phyloP scores from a whole-genome alignment of 2,888 invertebrate species.

The Lysandra bellargus region DNA sequence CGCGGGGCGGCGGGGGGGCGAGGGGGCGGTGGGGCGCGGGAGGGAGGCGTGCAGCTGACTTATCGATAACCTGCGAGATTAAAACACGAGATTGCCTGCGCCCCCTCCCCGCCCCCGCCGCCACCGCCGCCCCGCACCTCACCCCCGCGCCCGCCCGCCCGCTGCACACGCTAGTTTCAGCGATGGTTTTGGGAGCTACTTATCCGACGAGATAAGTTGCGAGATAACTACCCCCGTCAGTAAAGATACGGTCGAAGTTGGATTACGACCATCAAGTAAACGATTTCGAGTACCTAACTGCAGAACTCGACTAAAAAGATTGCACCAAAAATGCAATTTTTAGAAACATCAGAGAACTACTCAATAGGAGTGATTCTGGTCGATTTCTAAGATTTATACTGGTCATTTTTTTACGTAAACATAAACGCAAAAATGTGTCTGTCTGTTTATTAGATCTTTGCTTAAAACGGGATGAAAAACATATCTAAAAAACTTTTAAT shows the following conservation, averaged over 20 bases:
- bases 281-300: not conserved
- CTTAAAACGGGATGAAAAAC: no score
- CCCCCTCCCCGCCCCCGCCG: not conserved
- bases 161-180: not conserved
- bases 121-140: not conserved
- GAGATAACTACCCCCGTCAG: not conserved
- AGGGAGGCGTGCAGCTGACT: slow-evolving; percentile 19
- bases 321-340: not conserved
- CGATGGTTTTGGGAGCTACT: not conserved
- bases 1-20: not conserved
- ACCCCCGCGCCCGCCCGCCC: not conserved
- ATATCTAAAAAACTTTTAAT: no score
- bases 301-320: not conserved
- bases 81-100: slow-evolving; percentile 27
- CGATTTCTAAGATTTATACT: no score
- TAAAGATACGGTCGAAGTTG: not conserved
- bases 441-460: no score
- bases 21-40: not conserved
- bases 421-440: no score
- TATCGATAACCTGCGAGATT: slow-evolving; percentile 24
- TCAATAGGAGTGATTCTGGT: no score
- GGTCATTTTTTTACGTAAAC: no score
- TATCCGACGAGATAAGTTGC: not conserved
- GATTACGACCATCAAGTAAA: not conserved
- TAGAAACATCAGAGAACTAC: no score